Percentiles rank a stretch among this genome's conserved stretches.
phyloP scores from a whole-genome alignment of 2,797 vertebrate genomes.

The Lophius americanus region DNA sequence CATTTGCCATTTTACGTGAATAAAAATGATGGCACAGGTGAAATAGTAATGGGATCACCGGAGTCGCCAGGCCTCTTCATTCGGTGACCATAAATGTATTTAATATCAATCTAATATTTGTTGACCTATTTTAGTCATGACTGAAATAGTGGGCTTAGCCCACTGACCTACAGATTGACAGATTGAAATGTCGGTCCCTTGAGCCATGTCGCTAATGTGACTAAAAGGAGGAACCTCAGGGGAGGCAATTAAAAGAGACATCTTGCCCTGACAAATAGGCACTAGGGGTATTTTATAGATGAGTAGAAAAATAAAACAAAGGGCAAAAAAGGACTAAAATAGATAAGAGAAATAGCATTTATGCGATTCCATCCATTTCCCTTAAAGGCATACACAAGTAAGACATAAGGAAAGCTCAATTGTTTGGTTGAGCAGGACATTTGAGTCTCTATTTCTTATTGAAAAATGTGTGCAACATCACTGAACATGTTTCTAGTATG shows the following conservation, averaged over 20 bases:
- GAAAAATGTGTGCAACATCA: no score
- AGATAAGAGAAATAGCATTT: background rate
- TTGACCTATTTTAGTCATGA: background rate
- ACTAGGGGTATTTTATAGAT: slow-evolving; percentile 2
- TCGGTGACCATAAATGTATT: no score
- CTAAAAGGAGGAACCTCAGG: slow-evolving; percentile 7
- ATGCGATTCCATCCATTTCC: background rate
- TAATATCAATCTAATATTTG: background rate
- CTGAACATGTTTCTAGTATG: no score
- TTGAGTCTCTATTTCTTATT: no score
- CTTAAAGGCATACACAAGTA: background rate
- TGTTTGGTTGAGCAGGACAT: no score
- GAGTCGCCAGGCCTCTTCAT: no score
- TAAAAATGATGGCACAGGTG: background rate
- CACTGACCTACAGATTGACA: background rate
- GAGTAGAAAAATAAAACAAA: background rate
- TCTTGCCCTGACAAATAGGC: background rate
- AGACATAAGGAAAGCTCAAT: no score
- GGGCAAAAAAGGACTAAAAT: background rate
- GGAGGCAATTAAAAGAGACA: slow-evolving; percentile 24
- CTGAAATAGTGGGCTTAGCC: background rate
- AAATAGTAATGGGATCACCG: no score
- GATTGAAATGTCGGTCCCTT: background rate
- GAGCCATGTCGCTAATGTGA: background rate
- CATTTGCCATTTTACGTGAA: no score